Evolutionary conservation across 2,797 vertebrate species (phyloP), one percentile per base, ranked within the genome.

Genomic region (Apogon talboti): DNA sequence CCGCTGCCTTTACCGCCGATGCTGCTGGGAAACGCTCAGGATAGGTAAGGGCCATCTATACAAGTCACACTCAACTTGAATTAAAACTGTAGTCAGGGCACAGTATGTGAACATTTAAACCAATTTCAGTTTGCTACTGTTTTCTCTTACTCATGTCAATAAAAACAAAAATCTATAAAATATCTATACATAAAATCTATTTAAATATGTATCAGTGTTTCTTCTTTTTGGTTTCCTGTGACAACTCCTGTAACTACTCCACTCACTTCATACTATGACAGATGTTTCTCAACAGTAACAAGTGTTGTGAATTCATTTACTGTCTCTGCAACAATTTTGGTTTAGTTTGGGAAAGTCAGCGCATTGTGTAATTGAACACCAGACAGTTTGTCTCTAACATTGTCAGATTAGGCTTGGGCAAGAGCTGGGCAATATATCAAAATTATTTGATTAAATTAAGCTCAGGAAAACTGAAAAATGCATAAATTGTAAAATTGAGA

Each of bases 1-100:
- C 97, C 92, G 42, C 93, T 99, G 62, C 98, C 98, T 43, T 92
- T 99, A 45, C 98, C 98, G 18, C 98, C 98, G 15, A 71, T 94
- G 83, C 93, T 99, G 86, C 93, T 94, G 79, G 98, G 96, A 90
- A 96, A 96, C 70, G 85, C 95, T 92, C 94, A 96, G 88, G 96
- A 95, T 91, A 98, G 98, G 97, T 99, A 90, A 96, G 96, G 7
- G 14, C 9, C 1, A 6, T 28, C 4, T 4, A 14, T n/a, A 2
- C 51, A 14, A 0, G 0, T 15, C 12, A 38, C 14, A n/a, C 14
- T 49, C n/a, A 49, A 60, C 21, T 9, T 41, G 12, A 3, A 37
- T 12, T 11, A 11, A 11, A 14, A 16, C 33, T 48, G 37, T 38
- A 21, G 35, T 12, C 19, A 55, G 45, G 12, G 14, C 24, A 43